Evolutionary conservation across 1,140 invertebrate genomes (phyloP).

Genomic region (Acromyrmex echinatior): DNA sequence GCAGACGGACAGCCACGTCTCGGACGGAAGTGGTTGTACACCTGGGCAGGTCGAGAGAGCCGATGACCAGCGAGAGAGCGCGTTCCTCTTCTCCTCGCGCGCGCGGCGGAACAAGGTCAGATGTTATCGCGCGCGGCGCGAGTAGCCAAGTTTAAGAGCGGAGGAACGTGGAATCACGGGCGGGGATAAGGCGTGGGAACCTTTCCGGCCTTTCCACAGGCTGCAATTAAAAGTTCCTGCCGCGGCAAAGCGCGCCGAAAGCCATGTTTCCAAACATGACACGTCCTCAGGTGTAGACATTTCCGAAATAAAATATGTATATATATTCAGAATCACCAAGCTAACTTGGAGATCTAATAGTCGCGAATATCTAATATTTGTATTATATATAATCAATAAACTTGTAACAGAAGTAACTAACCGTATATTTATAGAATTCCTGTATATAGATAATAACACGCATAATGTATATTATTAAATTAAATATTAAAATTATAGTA

Average conservation of each 20-base stretch:
- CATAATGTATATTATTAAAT: not conserved
- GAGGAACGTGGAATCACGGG: slow-evolving; percentile 61
- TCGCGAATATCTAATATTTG: not conserved
- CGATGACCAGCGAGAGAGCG: slow-evolving; percentile 52
- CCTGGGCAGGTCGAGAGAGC: slow-evolving; percentile 59
- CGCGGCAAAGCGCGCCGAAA: slow-evolving; percentile 25
- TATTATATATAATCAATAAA: not conserved
- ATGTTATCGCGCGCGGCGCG: slow-evolving; percentile 77
- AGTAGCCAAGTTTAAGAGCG: slow-evolving; percentile 69
- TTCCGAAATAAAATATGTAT: not conserved
- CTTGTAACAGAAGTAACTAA: not conserved
- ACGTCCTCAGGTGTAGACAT: not conserved
- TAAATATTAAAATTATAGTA: not conserved
- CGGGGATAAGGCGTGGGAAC: slow-evolving; percentile 79
- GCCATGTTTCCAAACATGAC: not conserved
- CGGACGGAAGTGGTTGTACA: slow-evolving; percentile 65
- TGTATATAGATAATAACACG: not conserved
- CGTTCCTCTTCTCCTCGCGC: slow-evolving; percentile 34
- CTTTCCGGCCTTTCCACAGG: slow-evolving; percentile 74
- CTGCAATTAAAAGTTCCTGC: slow-evolving; percentile 73
- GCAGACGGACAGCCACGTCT: slow-evolving; percentile 9
- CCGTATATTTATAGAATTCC: not conserved
- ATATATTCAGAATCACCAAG: not conserved
- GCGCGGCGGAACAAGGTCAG: slow-evolving; percentile 78
- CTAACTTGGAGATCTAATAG: not conserved